A percentile compares a stretch with the other conserved stretches of the same genome.
phyloP scores from a whole-genome alignment of 1,140 invertebrate species.

The Pseudomyrmex dendroicus region DNA sequence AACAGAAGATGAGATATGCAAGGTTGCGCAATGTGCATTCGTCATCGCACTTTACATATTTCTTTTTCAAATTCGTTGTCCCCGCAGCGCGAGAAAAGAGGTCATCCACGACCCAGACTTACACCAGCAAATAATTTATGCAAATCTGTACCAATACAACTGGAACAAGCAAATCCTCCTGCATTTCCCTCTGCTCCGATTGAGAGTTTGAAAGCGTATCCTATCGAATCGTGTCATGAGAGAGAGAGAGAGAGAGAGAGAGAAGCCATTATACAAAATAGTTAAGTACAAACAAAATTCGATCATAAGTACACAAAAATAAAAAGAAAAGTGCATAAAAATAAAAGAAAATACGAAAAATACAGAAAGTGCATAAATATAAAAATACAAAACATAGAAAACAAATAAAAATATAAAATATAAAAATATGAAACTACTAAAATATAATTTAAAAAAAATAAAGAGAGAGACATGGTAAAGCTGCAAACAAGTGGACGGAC shows the following conservation, averaged over 20 bases:
- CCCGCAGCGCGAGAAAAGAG: slow-evolving; percentile 38
- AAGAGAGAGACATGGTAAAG: slow-evolving; percentile 51
- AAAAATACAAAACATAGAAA: too few species aligned
- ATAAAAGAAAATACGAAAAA: too few species aligned
- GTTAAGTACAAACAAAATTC: too few species aligned
- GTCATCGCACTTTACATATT: slow-evolving; percentile 12
- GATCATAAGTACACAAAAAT: too few species aligned
- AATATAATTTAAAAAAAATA: too few species aligned
- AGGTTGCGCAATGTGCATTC: slow-evolving; percentile 11
- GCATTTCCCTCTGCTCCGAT: slow-evolving; percentile 7
- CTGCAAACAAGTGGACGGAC: slow-evolving; percentile 73
- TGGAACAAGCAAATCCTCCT: not conserved
- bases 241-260: not conserved
- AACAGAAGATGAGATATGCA: not conserved
- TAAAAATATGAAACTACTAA: too few species aligned
- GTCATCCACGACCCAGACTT: slow-evolving; percentile 63
- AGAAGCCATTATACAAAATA: not conserved
- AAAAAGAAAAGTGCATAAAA: too few species aligned
- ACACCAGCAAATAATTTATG: slow-evolving; percentile 72
- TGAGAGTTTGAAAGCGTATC: slow-evolving; percentile 57
- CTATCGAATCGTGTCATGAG: slow-evolving; percentile 43
- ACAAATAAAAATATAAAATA: too few species aligned
- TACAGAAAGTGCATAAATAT: too few species aligned
- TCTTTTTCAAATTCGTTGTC: slow-evolving; percentile 1
- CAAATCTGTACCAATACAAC: slow-evolving; percentile 60